These are phyloP conservation scores for Moxostoma hubbsi DNA, from an alignment of 2,797 vertebrate genomes.

Conservation along the genomic window DNA sequence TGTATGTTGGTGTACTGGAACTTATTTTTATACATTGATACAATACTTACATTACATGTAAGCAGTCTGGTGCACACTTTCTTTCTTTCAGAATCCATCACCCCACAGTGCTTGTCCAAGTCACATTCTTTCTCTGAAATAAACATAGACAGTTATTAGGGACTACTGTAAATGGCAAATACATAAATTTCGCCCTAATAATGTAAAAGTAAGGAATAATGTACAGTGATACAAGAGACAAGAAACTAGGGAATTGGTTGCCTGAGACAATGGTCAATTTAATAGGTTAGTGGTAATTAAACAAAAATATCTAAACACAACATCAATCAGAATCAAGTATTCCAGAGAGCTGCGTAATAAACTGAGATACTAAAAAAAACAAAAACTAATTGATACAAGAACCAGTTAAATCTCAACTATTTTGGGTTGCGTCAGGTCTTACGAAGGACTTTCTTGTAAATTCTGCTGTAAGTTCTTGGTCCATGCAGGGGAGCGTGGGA, in stretches of 20 bases:
- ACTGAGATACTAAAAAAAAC: not conserved
- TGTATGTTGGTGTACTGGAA: not conserved
- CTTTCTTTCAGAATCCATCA: conserved; percentile 83
- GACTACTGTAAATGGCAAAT: not conserved
- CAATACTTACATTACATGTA: conserved; percentile 82
- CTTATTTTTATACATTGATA: not conserved
- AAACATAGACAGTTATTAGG: conserved; percentile 18
- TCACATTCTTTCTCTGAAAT: conserved; percentile 85
- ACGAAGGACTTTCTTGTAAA: conserved; percentile 82
- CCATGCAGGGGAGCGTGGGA: conserved; percentile 56
- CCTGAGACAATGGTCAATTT: too few species aligned
- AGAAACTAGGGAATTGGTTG: too few species aligned
- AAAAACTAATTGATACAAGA: not conserved
- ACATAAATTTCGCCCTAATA: not conserved
- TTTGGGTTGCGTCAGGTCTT: conserved; percentile 22
- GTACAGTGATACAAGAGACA: too few species aligned
- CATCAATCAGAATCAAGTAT: too few species aligned
- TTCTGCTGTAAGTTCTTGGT: conserved; percentile 73
- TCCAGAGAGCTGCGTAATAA: not conserved
- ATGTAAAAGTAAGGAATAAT: too few species aligned
- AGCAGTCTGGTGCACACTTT: conserved; percentile 82
- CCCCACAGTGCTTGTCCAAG: conserved; percentile 83
- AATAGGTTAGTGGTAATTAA: too few species aligned
- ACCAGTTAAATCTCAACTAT: not conserved
- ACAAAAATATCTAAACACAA: too few species aligned